Conservation (phyloP, 2,888 invertebrate genomes). For the Macrosoma leucophasiata region DNA sequence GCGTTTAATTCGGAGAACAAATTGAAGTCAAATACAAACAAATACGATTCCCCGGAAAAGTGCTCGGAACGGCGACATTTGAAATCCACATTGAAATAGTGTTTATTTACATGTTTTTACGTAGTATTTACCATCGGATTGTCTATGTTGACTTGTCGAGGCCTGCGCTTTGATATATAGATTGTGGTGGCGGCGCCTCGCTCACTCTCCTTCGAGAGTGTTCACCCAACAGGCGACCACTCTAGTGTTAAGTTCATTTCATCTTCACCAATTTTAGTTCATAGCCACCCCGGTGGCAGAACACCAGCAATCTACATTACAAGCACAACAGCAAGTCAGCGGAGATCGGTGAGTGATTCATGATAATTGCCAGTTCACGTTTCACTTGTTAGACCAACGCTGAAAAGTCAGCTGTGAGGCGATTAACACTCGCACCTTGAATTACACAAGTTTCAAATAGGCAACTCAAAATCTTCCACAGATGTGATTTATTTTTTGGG, state of each 20-base stretch:
- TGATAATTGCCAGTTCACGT: slow-evolving; percentile 22
- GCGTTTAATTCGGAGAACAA: too few relatives aligned
- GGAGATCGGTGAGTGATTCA: slow-evolving; percentile 48
- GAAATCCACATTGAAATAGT: slow-evolving; percentile 58
- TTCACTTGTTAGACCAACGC: slow-evolving; percentile 2
- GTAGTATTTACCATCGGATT: slow-evolving; percentile 62
- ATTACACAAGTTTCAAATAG: too few relatives aligned
- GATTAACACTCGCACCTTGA: too few relatives aligned
- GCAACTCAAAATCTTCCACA: too few relatives aligned
- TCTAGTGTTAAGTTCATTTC: slow-evolving; percentile 56
- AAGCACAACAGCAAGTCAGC: slow-evolving; percentile 42
- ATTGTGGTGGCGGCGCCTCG: slow-evolving; percentile 28
- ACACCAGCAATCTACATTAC: slow-evolving; percentile 30
- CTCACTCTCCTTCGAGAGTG: slow-evolving; percentile 64
- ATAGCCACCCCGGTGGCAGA: slow-evolving; percentile 69
- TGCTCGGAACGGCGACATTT: slow-evolving; percentile 31
- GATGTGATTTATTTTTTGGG: too few relatives aligned
- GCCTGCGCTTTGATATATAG: slow-evolving; percentile 51
- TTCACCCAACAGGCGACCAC: slow-evolving; percentile 38
- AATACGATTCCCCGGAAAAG: slow-evolving; percentile 28
- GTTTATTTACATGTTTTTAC: slow-evolving; percentile 58
- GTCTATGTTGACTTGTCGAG: slow-evolving; percentile 47
- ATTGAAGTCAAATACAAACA: slow-evolving; percentile 7
- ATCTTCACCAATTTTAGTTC: slow-evolving; percentile 46
- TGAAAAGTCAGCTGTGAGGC: neutral